Percentiles rank a stretch among this genome's conserved stretches.
Conservation (phyloP, 2,113 vertebrate genomes). For the Isurus oxyrinchus region DNA sequence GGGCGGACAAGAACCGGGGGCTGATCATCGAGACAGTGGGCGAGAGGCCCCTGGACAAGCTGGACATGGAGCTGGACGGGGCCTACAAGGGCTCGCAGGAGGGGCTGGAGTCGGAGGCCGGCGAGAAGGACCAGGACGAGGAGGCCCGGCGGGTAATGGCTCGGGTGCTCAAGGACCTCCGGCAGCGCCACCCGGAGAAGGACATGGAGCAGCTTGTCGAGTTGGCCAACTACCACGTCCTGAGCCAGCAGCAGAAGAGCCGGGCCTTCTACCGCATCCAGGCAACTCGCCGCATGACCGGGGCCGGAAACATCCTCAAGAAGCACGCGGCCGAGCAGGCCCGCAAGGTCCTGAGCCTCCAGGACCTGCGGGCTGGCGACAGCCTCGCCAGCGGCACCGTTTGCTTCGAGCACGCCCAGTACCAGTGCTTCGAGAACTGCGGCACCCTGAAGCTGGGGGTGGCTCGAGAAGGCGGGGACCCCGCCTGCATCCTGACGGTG, state of each 20-base stretch:
- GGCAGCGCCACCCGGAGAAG: conserved; percentile 70
- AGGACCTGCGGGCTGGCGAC: conserved; percentile 52
- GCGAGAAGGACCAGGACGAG: conserved; percentile 51
- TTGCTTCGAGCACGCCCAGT: conserved; percentile 67
- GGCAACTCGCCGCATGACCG: conserved; percentile 77
- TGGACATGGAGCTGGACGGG: conserved; percentile 71
- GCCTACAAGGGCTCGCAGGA: conserved; percentile 61
- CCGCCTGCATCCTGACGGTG: conserved; percentile 65
- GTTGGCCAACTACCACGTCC: conserved; percentile 73
- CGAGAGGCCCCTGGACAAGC: conserved; percentile 63
- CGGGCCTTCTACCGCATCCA: conserved; percentile 76
- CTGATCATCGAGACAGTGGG: conserved; percentile 72
- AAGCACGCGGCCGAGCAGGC: conserved; percentile 74
- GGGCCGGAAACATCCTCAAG: conserved; percentile 73
- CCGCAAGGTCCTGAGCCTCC: conserved; percentile 68
- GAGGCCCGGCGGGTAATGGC: conserved; percentile 69
- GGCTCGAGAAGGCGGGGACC: conserved; percentile 61
- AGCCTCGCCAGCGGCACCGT: conserved; percentile 20
- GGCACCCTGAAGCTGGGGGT: conserved; percentile 66
- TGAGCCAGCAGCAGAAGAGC: conserved; percentile 75
- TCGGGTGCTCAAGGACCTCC: conserved; percentile 66
- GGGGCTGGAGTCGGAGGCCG: conserved; percentile 27
- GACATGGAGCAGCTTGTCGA: conserved; percentile 77
- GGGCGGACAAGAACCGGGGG: conserved; percentile 63
- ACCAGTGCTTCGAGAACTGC: conserved; percentile 78